Conservation (phyloP, 2,113 vertebrate genomes). For the Neogobius melanostomus region DNA sequence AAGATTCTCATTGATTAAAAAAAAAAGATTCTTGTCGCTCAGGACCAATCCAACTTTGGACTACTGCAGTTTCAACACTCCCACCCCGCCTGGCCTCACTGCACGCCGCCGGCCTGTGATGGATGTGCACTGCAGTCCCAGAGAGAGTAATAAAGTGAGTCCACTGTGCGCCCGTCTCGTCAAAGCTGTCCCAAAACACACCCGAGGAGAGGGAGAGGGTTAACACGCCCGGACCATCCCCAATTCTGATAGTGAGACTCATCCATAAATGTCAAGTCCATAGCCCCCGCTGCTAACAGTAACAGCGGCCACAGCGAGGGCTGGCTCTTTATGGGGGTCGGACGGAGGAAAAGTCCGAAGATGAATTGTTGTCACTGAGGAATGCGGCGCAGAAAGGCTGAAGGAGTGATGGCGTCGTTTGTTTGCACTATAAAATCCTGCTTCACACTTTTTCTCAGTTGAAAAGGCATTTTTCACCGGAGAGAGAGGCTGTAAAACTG, state of each 20-base stretch:
- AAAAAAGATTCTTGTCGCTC: background rate
- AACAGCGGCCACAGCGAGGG: slow-evolving; percentile 40
- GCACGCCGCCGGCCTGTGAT: slow-evolving; percentile 58
- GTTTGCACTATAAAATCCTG: slow-evolving; percentile 55
- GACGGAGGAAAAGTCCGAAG: slow-evolving; percentile 47
- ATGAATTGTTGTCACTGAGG: slow-evolving; percentile 64
- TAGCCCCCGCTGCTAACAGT: slow-evolving; percentile 39
- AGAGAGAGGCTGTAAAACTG: slow-evolving; percentile 41
- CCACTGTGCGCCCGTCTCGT: slow-evolving; percentile 53
- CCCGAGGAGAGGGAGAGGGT: slow-evolving; percentile 32
- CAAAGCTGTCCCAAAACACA: slow-evolving; percentile 44
- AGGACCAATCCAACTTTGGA: background rate
- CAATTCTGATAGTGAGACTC: slow-evolving; percentile 65
- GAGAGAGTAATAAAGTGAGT: slow-evolving; percentile 58
- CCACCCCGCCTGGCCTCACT: slow-evolving; percentile 45
- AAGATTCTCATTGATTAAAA: too few species aligned
- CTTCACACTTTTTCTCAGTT: slow-evolving; percentile 21
- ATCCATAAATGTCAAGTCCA: slow-evolving; percentile 68
- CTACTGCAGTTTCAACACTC: slow-evolving; percentile 63
- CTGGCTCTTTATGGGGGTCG: slow-evolving; percentile 56
- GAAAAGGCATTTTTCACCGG: slow-evolving; percentile 36
- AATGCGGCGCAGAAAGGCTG: slow-evolving; percentile 46
- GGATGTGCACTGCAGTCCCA: slow-evolving; percentile 67
- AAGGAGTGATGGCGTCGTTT: slow-evolving; percentile 49
- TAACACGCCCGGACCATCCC: slow-evolving; percentile 50